phyloP scores from a whole-genome alignment of 2,888 invertebrate genomes.

The Netelia inedita region DNA sequence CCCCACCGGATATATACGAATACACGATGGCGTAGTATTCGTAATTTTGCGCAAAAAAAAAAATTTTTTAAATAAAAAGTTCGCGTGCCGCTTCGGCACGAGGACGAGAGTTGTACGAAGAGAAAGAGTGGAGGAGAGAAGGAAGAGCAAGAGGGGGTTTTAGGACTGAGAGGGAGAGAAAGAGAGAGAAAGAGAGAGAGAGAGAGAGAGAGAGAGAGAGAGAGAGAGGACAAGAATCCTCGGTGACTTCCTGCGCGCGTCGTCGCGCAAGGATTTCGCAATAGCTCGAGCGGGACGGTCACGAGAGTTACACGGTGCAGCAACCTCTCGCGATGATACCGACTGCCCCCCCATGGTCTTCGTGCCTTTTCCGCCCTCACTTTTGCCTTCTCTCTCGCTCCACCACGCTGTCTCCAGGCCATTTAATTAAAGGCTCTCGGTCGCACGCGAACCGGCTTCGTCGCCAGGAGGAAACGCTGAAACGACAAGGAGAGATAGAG shows the following conservation, averaged over 20 bases:
- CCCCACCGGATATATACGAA: constrained; percentile 3
- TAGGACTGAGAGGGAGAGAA: constrained; percentile 8
- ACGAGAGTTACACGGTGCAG: constrained; percentile 11
- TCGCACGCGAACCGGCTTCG: background rate
- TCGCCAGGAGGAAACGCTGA: constrained; percentile 28
- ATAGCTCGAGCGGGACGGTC: constrained; percentile 23
- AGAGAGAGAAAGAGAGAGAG: background rate
- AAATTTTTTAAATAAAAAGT: no score
- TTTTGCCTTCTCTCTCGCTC: background rate
- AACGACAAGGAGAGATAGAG: background rate
- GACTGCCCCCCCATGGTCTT: constrained; percentile 18
- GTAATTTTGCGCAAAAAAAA: constrained; percentile 17
- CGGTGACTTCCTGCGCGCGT: constrained; percentile 35
- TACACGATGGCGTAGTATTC: background rate
- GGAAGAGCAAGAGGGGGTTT: background rate
- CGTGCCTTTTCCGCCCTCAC: constrained; percentile 26
- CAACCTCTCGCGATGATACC: constrained; percentile 29
- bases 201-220: background rate
- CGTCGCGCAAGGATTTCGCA: constrained; percentile 60
- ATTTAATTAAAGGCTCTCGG: constrained; percentile 36
- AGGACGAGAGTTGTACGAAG: background rate
- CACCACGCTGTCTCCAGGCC: background rate
- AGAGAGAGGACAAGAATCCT: constrained; percentile 15
- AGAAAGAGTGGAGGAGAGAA: background rate
- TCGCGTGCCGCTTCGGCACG: constrained; percentile 13